Evolutionary conservation across 2,797 vertebrate genomes (phyloP).

Genomic region (Antennarius maculatus): DNA sequence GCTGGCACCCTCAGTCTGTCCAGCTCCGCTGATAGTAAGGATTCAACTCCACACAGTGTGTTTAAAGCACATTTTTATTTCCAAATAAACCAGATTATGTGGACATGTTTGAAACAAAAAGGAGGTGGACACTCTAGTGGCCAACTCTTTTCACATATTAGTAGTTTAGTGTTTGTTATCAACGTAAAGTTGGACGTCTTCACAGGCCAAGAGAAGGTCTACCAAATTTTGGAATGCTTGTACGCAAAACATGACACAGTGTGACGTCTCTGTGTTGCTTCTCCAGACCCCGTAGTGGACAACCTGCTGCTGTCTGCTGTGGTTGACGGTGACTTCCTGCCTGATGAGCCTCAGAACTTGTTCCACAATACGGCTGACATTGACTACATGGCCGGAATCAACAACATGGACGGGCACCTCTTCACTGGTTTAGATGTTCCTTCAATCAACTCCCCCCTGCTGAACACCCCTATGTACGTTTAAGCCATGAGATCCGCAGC

Average conservation of each 20-base stretch:
- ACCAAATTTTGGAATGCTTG: too few species aligned
- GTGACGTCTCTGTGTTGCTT: conserved; percentile 1
- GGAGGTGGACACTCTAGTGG: not conserved
- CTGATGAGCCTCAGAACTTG: conserved; percentile 82
- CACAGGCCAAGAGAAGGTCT: too few species aligned
- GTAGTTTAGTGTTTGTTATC: too few species aligned
- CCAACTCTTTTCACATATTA: too few species aligned
- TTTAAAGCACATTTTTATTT: not conserved
- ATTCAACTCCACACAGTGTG: not conserved
- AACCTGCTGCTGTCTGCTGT: conserved; percentile 85
- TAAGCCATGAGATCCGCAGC: not conserved
- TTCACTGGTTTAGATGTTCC: conserved; percentile 86
- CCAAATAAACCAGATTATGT: too few species aligned
- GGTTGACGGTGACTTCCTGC: conserved; percentile 92
- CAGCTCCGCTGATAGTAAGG: conserved; percentile 67
- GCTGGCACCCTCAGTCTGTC: conserved; percentile 75
- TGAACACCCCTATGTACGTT: conserved; percentile 79
- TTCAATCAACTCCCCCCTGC: conserved; percentile 75
- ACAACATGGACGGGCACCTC: conserved; percentile 92
- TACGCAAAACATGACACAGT: too few species aligned
- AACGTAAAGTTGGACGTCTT: too few species aligned
- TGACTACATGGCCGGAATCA: conserved; percentile 88
- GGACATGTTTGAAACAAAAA: not conserved
- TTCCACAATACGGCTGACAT: conserved; percentile 87
- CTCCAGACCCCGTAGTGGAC: conserved; percentile 80